phyloP scores from a whole-genome alignment of 2,888 invertebrate genomes.

The Crocallis elinguaria region DNA sequence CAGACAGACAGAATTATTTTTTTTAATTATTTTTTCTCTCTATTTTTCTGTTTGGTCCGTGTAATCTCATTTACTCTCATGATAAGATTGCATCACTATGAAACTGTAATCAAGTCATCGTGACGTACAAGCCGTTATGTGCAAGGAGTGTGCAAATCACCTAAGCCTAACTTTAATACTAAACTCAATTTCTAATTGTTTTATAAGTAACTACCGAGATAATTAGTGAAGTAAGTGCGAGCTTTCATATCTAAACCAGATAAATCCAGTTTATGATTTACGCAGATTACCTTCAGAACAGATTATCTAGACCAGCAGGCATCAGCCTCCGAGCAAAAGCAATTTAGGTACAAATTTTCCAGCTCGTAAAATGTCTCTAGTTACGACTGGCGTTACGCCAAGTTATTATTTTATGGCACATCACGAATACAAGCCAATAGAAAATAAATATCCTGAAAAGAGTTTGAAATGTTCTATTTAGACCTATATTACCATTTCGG shows the following conservation, averaged over 20 bases:
- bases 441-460: background rate
- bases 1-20: too few relatives aligned
- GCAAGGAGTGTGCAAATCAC: too few relatives aligned
- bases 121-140: too few relatives aligned
- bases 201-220: background rate
- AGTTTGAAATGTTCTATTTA: too few relatives aligned
- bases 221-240: background rate
- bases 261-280: conserved; percentile 12
- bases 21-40: too few relatives aligned
- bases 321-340: conserved; percentile 17
- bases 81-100: too few relatives aligned
- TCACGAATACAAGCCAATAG: conserved; percentile 2
- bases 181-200: too few relatives aligned
- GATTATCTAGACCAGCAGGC: conserved; percentile 15
- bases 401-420: conserved; percentile 6
- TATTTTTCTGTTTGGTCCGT: too few relatives aligned
- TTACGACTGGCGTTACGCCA: conserved; percentile 12
- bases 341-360: conserved; percentile 26
- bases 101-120: too few relatives aligned
- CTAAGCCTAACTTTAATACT: too few relatives aligned
- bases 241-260: conserved; percentile 1
- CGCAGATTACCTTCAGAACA: conserved; percentile 11
- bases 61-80: too few relatives aligned
- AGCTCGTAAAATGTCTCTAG: conserved; percentile 25
- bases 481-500: too few relatives aligned